Percentiles rank a stretch among this genome's conserved stretches.
phyloP scores from a whole-genome alignment of 2,797 vertebrate genomes.

The Pygocentrus nattereri region DNA sequence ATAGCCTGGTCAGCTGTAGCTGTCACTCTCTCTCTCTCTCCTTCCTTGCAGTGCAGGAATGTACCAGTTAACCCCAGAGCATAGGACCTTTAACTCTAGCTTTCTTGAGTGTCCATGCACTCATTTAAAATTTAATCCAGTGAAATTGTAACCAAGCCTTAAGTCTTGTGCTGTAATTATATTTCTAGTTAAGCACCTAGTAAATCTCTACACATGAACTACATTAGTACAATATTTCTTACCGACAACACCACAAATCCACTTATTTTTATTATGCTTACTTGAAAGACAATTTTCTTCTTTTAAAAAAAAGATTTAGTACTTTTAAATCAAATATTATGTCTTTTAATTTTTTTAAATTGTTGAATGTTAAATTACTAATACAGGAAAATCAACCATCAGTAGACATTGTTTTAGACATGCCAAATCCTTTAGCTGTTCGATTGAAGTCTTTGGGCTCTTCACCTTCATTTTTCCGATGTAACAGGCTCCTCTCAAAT shows the following conservation, averaged over 20 bases:
- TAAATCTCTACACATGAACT: too few species aligned
- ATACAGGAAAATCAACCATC: conserved; percentile 54
- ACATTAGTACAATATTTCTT: too few species aligned
- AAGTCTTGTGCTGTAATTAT: too few species aligned
- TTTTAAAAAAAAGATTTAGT: too few species aligned
- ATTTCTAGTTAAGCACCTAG: too few species aligned
- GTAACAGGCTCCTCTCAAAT: conserved; percentile 79
- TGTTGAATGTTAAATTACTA: not conserved
- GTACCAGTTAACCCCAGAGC: conserved; percentile 69
- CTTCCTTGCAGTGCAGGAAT: conserved; percentile 71
- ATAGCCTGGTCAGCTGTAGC: conserved; percentile 48
- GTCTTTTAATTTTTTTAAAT: not conserved
- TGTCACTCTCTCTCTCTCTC: conserved; percentile 37
- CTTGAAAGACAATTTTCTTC: too few species aligned
- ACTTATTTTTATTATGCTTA: too few species aligned
- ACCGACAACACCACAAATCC: too few species aligned
- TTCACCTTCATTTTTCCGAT: conserved; percentile 74
- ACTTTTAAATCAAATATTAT: not conserved
- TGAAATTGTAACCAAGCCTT: too few species aligned
- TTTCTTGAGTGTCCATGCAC: not conserved
- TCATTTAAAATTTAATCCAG: too few species aligned
- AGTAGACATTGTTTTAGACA: conserved; percentile 53
- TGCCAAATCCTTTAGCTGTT: conserved; percentile 85
- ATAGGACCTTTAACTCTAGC: conserved; percentile 23
- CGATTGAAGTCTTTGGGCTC: conserved; percentile 89